Percentiles rank a stretch among this genome's conserved stretches.
phyloP scores from a whole-genome alignment of 1,140 invertebrate species.

The Meloidogyne exigua region DNA sequence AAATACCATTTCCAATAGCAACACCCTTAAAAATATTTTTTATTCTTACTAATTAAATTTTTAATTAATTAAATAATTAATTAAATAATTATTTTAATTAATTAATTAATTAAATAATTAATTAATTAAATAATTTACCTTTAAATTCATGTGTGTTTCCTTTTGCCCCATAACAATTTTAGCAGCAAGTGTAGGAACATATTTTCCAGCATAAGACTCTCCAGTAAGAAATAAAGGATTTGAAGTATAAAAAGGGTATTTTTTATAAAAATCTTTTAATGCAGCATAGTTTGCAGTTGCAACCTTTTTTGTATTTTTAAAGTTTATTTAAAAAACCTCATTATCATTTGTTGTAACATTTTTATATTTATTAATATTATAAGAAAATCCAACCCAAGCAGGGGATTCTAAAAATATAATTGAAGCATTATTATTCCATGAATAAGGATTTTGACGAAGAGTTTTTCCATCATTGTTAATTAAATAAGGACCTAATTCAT shows the following conservation, averaged over 20 bases:
- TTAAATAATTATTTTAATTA: no score
- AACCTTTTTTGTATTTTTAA: slow-evolving; percentile 17
- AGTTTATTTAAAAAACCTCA: neutral
- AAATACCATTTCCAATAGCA: slow-evolving; percentile 57
- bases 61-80: no score
- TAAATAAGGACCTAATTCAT: slow-evolving; percentile 68
- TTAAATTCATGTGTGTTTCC: slow-evolving; percentile 30
- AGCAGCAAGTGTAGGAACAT: slow-evolving; percentile 66
- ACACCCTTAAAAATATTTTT: slow-evolving; percentile 38
- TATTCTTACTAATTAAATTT: no score
- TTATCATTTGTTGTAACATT: neutral
- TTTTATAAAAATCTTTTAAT: slow-evolving; percentile 66
- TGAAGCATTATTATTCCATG: slow-evolving; percentile 56
- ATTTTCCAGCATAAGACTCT: slow-evolving; percentile 65
- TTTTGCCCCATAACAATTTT: slow-evolving; percentile 54
- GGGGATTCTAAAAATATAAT: slow-evolving; percentile 55
- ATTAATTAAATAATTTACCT: neutral
- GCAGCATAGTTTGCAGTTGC: slow-evolving; percentile 66
- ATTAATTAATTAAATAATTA: no score
- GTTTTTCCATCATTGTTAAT: slow-evolving; percentile 64
- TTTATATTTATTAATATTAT: slow-evolving; percentile 22
- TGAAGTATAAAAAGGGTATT: slow-evolving; percentile 66
- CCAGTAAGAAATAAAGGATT: slow-evolving; percentile 66
- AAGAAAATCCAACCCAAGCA: slow-evolving; percentile 42
- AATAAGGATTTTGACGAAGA: slow-evolving; percentile 56